A percentile compares a stretch with the other conserved stretches of the same genome.
Evolutionary conservation across 2,797 vertebrate species (phyloP).

Genomic region (Ctenochaetus hawaiiensis): DNA sequence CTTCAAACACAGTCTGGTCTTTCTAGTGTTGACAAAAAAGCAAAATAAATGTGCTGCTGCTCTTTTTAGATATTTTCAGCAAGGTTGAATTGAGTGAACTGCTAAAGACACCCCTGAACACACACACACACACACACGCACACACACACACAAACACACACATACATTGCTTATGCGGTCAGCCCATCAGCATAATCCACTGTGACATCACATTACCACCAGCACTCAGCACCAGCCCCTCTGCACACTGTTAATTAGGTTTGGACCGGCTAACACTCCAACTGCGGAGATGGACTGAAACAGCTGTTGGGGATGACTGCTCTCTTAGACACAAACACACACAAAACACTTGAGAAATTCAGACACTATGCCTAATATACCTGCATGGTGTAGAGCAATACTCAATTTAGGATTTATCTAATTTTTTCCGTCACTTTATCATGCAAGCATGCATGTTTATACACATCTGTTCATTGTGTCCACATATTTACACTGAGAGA

Average conservation of each 20-base stretch:
- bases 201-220: conserved; percentile 84
- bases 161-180: conserved; percentile 5
- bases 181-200: conserved; percentile 80
- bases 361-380: not conserved
- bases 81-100: conserved; percentile 25
- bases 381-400: not conserved
- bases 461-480: too few relatives aligned
- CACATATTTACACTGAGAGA: too few relatives aligned
- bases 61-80: conserved; percentile 29
- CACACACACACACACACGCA: too few relatives aligned
- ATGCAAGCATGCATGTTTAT: too few relatives aligned
- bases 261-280: conserved; percentile 72
- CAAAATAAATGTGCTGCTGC: conserved; percentile 12
- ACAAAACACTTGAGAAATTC: conserved; percentile 32
- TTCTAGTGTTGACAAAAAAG: conserved; percentile 15
- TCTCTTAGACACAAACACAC: conserved; percentile 20
- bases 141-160: too few relatives aligned
- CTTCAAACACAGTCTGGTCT: conserved; percentile 17
- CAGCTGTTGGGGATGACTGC: conserved; percentile 55
- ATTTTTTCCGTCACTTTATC: too few relatives aligned
- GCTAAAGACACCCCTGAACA: conserved; percentile 7
- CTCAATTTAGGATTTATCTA: too few relatives aligned
- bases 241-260: conserved; percentile 80
- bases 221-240: conserved; percentile 72
- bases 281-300: conserved; percentile 69